Evolutionary conservation across 2,113 vertebrate species (phyloP).

Genomic region (Motacilla alba): DNA sequence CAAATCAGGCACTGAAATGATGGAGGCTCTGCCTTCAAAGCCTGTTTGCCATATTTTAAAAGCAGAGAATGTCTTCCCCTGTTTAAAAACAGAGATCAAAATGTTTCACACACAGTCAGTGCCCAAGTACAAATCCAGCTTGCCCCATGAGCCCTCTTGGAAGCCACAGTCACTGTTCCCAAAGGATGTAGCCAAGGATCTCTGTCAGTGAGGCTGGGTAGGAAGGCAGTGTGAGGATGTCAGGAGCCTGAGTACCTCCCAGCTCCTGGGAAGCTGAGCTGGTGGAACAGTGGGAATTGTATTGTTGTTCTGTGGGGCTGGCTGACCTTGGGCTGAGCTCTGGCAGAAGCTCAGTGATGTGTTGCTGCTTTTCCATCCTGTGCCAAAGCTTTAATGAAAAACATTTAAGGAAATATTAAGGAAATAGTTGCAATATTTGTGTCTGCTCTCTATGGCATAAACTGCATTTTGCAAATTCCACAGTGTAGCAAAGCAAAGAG

Average conservation of each 20-base stretch:
- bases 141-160: background rate
- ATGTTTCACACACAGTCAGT: background rate
- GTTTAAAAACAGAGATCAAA: background rate
- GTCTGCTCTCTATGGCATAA: background rate
- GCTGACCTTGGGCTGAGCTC: background rate
- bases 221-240: background rate
- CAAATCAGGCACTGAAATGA: background rate
- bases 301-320: background rate
- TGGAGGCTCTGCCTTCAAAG: background rate
- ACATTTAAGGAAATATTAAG: background rate
- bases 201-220: background rate
- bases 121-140: background rate
- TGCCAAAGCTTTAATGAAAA: background rate
- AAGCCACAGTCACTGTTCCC: background rate
- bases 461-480: background rate
- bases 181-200: background rate
- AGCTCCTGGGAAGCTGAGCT: background rate
- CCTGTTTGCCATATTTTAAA: background rate
- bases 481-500: background rate
- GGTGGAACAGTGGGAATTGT: background rate
- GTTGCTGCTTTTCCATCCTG: background rate
- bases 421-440: slow-evolving; percentile 9
- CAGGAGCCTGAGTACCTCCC: background rate
- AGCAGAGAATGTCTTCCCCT: background rate
- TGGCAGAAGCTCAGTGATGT: background rate